Percentiles rank a stretch among this genome's conserved stretches.
Evolutionary conservation across 2,797 vertebrate genomes (phyloP).

Genomic region (Myripristis murdjan): DNA sequence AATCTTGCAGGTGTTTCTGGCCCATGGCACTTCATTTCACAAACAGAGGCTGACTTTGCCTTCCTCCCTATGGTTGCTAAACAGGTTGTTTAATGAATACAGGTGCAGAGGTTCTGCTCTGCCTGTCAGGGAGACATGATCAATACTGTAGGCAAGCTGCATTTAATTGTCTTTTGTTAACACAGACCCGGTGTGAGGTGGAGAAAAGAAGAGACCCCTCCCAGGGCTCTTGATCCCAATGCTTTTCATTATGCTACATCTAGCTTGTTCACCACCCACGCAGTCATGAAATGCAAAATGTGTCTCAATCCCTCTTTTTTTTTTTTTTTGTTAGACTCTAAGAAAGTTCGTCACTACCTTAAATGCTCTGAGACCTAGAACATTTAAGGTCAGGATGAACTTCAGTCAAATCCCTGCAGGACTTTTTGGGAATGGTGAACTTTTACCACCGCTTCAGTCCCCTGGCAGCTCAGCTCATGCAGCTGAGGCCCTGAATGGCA

Average conservation of each 20-base stretch:
- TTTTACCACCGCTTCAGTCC: too few relatives aligned
- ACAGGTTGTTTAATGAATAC: conserved; percentile 81
- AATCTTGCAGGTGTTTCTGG: conserved; percentile 62
- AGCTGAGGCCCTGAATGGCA: too few relatives aligned
- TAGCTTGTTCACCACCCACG: neutral
- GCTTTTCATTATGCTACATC: conserved; percentile 5
- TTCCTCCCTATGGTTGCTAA: conserved; percentile 66
- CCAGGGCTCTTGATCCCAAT: conserved; percentile 7
- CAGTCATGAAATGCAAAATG: conserved; percentile 1
- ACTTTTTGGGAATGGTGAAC: too few relatives aligned
- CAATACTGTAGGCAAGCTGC: conserved; percentile 76
- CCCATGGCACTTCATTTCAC: conserved; percentile 61
- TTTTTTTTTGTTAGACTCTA: too few relatives aligned
- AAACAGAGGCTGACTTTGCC: conserved; percentile 61
- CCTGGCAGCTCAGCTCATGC: too few relatives aligned
- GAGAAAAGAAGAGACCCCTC: conserved; percentile 22
- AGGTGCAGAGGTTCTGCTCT: conserved; percentile 81
- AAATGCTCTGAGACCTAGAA: too few relatives aligned
- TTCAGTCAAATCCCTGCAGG: too few relatives aligned
- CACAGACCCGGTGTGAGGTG: conserved; percentile 48
- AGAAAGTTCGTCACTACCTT: too few relatives aligned
- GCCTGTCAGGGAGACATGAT: conserved; percentile 78
- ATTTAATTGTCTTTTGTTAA: conserved; percentile 83
- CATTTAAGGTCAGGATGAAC: neutral
- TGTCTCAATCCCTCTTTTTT: neutral